These are phyloP conservation scores for Varroa destructor DNA, from an alignment of 1,140 invertebrate species.

Conservation along the genomic window DNA sequence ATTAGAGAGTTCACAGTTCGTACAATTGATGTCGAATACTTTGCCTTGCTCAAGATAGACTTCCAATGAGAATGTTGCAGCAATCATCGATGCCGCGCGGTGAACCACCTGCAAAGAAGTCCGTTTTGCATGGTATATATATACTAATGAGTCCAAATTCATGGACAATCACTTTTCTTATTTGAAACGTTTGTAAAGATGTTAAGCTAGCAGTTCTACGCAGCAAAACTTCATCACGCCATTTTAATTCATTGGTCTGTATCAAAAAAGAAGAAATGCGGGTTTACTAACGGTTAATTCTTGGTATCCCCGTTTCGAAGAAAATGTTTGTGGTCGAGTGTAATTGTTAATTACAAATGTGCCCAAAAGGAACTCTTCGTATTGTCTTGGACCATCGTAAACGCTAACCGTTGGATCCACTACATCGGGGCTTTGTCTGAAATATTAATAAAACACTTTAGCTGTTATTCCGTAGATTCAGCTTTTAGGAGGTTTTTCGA, in stretches of 20 bases:
- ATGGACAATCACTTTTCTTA: too few relatives aligned
- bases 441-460: not conserved
- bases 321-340: constrained; percentile 57
- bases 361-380: constrained; percentile 30
- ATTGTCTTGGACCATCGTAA: constrained; percentile 17
- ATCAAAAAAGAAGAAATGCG: too few relatives aligned
- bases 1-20: constrained; percentile 62
- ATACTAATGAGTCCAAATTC: too few relatives aligned
- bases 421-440: constrained; percentile 5
- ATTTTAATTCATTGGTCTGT: too few relatives aligned
- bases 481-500: too few relatives aligned
- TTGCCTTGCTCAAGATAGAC: constrained; percentile 46
- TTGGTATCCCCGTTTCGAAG: constrained; percentile 14
- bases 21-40: constrained; percentile 73
- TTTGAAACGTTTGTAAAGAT: too few relatives aligned
- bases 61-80: constrained; percentile 12
- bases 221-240: too few relatives aligned
- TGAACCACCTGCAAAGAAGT: constrained; percentile 11
- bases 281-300: constrained; percentile 2
- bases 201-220: too few relatives aligned
- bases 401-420: constrained; percentile 7
- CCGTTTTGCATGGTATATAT: too few relatives aligned
- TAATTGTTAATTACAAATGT: constrained; percentile 46
- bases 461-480: too few relatives aligned
- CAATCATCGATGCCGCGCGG: not conserved